Conservation (phyloP, 2,113 vertebrate species). For the Hiodon tergisus region DNA sequence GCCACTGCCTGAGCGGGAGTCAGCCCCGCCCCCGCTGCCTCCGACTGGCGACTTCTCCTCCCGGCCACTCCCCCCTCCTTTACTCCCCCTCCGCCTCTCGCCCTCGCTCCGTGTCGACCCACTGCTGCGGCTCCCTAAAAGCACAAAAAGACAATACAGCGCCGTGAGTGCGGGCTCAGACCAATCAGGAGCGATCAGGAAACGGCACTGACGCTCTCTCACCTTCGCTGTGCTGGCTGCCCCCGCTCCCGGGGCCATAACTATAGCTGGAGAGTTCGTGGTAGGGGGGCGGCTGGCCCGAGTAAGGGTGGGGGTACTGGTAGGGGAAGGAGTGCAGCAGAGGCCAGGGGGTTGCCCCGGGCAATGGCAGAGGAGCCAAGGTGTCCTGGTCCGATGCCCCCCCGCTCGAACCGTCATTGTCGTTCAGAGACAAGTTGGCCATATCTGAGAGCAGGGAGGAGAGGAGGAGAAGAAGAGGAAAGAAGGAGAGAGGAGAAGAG, state of each 20-base stretch:
- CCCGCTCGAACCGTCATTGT: constrained; percentile 83
- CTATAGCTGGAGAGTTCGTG: constrained; percentile 83
- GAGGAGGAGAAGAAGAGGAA: not conserved
- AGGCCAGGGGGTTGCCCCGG: constrained; percentile 79
- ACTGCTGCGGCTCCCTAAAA: constrained; percentile 82
- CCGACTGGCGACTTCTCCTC: constrained; percentile 58
- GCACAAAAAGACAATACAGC: not conserved
- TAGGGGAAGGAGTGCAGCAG: constrained; percentile 81
- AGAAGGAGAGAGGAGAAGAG: not conserved
- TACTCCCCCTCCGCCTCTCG: constrained; percentile 53
- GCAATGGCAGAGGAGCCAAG: constrained; percentile 73
- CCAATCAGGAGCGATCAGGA: not conserved
- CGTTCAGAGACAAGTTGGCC: constrained; percentile 80
- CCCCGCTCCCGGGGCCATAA: constrained; percentile 75
- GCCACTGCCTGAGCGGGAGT: constrained; percentile 83
- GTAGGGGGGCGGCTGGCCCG: constrained; percentile 81
- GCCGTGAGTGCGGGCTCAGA: not conserved
- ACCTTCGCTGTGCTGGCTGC: constrained; percentile 78
- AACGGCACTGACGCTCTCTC: not conserved
- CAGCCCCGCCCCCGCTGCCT: constrained; percentile 59
- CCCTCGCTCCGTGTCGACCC: constrained; percentile 78
- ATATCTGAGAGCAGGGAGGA: constrained; percentile 58
- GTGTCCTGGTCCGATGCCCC: constrained; percentile 85
- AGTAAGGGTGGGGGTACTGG: constrained; percentile 81
- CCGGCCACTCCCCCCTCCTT: constrained; percentile 53